These are phyloP conservation scores for Pristiophorus japonicus DNA, from an alignment of 2,113 vertebrate species.

Conservation along the genomic window DNA sequence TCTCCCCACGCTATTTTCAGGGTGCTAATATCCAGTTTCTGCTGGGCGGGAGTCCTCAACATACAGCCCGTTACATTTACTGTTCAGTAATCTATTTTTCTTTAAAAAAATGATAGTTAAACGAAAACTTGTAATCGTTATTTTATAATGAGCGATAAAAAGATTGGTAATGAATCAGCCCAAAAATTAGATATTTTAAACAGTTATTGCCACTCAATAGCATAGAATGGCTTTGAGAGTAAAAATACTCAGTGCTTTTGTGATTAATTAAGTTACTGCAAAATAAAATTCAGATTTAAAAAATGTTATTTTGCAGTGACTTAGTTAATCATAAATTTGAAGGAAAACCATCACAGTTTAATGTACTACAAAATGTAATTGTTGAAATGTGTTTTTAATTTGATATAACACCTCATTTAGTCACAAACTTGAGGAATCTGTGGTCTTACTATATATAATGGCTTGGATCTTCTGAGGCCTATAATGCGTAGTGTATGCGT, in stretches of 20 bases:
- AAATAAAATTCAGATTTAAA: not conserved
- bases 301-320: not conserved
- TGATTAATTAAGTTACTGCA: not conserved
- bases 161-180: not conserved
- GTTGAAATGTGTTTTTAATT: no score
- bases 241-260: not conserved
- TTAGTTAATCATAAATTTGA: not conserved
- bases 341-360: not conserved
- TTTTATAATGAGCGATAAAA: not conserved
- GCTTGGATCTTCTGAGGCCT: no score
- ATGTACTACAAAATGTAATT: not conserved
- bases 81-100: not conserved
- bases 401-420: not conserved
- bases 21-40: not conserved
- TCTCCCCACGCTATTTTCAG: not conserved
- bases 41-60: not conserved
- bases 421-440: not conserved
- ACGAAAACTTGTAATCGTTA: not conserved
- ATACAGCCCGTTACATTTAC: not conserved
- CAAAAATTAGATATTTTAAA: not conserved
- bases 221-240: not conserved
- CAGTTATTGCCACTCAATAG: not conserved
- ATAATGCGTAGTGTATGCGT: no score
- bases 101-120: not conserved
- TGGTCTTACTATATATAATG: not conserved